These are phyloP conservation scores for Globodera ellingtonae DNA, from an alignment of 1,140 invertebrate species.

Conservation along the genomic window DNA sequence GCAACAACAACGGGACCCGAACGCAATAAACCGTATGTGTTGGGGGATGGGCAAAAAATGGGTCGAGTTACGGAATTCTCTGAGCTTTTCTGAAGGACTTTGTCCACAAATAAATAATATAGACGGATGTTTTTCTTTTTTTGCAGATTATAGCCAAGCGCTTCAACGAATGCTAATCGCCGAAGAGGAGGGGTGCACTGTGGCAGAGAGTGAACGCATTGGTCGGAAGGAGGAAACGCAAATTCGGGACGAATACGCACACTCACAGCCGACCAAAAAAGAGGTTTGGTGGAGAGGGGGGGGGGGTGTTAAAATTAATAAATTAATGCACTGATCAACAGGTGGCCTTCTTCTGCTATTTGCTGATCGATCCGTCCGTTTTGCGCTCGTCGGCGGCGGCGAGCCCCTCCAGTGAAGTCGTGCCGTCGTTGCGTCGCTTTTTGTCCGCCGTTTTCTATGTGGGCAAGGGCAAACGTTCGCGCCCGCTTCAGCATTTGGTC, in stretches of 20 bases:
- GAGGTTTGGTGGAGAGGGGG: conserved; percentile 67
- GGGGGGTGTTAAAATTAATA: no score
- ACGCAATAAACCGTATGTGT: neutral
- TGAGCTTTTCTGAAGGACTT: no score
- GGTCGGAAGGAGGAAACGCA: neutral
- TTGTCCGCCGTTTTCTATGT: conserved; percentile 75
- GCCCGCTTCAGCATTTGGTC: conserved; percentile 85
- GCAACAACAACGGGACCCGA: neutral
- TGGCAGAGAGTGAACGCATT: neutral
- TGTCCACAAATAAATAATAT: no score
- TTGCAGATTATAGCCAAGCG: neutral
- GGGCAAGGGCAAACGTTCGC: conserved; percentile 77
- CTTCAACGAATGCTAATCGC: neutral
- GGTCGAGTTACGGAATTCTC: no score
- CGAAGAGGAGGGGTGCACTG: neutral
- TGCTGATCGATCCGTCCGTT: conserved; percentile 84
- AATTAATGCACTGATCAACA: conserved; percentile 62
- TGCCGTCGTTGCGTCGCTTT: conserved; percentile 73
- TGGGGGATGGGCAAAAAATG: no score
- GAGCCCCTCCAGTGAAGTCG: conserved; percentile 67
- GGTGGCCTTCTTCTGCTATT: conserved; percentile 75
- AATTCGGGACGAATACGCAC: neutral
- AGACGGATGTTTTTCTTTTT: no score
- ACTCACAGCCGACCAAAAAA: neutral
- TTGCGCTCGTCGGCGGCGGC: conserved; percentile 74